A percentile compares a stretch with the other conserved stretches of the same genome.
Conservation (phyloP, 2,888 invertebrate species). For the Timandra comae region DNA sequence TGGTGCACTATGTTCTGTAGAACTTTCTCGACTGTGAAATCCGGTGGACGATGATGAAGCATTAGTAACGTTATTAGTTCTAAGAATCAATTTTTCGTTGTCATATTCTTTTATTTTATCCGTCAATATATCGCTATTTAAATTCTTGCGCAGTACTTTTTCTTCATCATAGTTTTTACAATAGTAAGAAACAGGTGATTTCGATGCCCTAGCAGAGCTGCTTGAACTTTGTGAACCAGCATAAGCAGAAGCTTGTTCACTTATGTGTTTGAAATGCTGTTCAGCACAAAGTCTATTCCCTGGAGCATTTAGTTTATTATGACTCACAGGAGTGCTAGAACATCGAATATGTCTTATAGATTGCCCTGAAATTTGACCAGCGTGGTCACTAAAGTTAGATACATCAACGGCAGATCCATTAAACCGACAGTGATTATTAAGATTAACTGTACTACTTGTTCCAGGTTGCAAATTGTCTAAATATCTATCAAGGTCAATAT, state of each 20-base stretch:
- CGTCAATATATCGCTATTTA: constrained; percentile 53
- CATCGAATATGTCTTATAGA: constrained; percentile 40
- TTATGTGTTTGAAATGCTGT: constrained; percentile 33
- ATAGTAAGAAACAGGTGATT: constrained; percentile 68
- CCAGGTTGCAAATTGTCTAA: constrained; percentile 79
- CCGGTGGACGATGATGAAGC: constrained; percentile 60
- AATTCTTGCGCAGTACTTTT: constrained; percentile 55
- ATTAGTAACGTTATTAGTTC: constrained; percentile 45
- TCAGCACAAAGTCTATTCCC: constrained; percentile 30
- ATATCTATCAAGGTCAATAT: constrained; percentile 82
- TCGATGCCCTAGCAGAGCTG: constrained; percentile 48
- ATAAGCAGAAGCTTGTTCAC: constrained; percentile 46
- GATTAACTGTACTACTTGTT: constrained; percentile 29
- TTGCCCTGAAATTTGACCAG: constrained; percentile 31
- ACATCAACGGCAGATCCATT: constrained; percentile 31
- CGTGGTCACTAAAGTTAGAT: constrained; percentile 39
- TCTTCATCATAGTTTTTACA: constrained; percentile 62
- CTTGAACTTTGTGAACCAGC: constrained; percentile 57
- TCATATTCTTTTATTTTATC: constrained; percentile 70
- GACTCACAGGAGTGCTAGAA: constrained; percentile 56
- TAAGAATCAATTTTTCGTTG: constrained; percentile 52
- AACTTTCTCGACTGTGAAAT: constrained; percentile 79
- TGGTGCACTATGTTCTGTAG: constrained; percentile 83
- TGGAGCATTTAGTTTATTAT: constrained; percentile 27
- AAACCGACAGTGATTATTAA: constrained; percentile 27